Conservation (phyloP, 2,113 vertebrate genomes). For the Bombycilla garrulus region DNA sequence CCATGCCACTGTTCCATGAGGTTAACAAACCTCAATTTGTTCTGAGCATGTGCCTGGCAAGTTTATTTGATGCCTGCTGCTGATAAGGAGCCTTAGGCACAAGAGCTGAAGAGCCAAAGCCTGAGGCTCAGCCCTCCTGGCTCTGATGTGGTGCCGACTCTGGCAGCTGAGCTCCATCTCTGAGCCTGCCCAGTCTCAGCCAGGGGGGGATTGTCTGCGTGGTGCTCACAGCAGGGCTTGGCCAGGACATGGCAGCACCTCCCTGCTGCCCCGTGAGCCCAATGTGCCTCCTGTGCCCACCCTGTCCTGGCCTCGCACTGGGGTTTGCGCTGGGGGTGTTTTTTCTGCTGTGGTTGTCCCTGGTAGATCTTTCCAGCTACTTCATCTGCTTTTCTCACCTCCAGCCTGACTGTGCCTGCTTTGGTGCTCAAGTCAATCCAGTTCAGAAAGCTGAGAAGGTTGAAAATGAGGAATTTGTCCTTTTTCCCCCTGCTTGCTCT, state of each 20-base stretch:
- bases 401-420: accelerated
- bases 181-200: not conserved
- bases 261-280: not conserved
- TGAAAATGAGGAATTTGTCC: not conserved
- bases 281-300: accelerated
- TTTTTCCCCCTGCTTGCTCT: not conserved
- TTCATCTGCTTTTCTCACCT: not conserved
- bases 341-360: not conserved
- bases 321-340: not conserved
- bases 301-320: not conserved
- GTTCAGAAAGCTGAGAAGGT: not conserved
- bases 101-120: not conserved
- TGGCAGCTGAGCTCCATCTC: not conserved
- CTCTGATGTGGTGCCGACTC: accelerated
- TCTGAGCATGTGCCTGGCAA: not conserved
- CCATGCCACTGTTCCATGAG: not conserved
- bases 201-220: not conserved
- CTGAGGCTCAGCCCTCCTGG: not conserved
- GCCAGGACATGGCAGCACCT: accelerated
- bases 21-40: not conserved
- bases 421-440: not conserved
- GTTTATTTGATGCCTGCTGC: not conserved
- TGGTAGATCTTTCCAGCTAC: not conserved
- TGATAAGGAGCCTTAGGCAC: not conserved
- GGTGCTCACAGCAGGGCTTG: accelerated